Percentiles rank a stretch among this genome's conserved stretches.
Evolutionary conservation across 2,113 vertebrate species (phyloP).

Genomic region (Propithecus coquereli): DNA sequence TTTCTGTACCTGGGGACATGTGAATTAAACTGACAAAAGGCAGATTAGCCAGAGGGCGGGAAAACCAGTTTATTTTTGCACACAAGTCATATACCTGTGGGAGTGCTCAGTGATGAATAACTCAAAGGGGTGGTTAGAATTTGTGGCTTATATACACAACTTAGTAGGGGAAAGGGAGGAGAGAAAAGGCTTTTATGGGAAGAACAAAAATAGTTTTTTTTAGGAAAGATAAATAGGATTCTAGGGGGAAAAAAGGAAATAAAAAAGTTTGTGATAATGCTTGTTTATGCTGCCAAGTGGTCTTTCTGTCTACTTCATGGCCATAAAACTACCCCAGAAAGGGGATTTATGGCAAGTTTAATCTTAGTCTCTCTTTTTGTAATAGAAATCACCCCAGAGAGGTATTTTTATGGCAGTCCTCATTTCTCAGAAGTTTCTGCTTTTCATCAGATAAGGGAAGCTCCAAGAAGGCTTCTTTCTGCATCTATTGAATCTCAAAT

Average conservation of each 20-base stretch:
- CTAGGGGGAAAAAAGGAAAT: not conserved
- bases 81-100: not conserved
- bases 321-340: not conserved
- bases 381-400: not conserved
- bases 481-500: constrained; percentile 11
- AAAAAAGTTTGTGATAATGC: not conserved
- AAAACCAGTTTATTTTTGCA: not conserved
- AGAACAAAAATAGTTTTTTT: not conserved
- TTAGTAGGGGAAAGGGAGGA: not conserved
- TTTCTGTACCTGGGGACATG: not conserved
- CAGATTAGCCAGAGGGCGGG: not conserved
- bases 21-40: constrained; percentile 1
- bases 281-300: constrained; percentile 1
- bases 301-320: not conserved
- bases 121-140: not conserved
- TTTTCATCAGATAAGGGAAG: not conserved
- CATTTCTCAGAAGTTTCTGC: not conserved
- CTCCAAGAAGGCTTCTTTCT: not conserved
- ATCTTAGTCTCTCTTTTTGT: not conserved
- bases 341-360: not conserved
- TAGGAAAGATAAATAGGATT: not conserved
- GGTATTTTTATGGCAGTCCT: not conserved
- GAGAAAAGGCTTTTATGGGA: not conserved
- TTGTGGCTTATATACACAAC: not conserved
- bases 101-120: not conserved